Conservation (phyloP, 2,113 vertebrate genomes). For the Hypomesus transpacificus region DNA sequence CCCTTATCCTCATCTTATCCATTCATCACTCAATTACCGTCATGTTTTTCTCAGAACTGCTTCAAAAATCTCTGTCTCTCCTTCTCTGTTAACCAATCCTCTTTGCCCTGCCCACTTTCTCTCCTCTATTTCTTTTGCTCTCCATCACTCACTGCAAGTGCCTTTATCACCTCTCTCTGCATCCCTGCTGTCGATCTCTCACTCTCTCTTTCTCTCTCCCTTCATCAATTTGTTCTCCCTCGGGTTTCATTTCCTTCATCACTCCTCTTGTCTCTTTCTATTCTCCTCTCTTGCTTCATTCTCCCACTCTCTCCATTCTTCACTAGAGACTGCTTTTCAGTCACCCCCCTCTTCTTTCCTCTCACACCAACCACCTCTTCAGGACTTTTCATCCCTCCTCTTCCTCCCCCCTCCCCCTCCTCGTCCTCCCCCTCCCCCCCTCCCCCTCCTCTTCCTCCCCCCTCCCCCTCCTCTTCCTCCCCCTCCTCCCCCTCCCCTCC, state of each 20-base stretch:
- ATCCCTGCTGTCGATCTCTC: not conserved
- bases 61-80: not conserved
- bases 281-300: constrained; percentile 16
- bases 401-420: not conserved
- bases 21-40: no score
- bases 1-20: no score
- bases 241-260: constrained; percentile 26
- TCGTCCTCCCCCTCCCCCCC: no score
- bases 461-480: not conserved
- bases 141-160: not conserved
- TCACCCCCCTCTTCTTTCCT: not conserved
- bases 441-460: not conserved
- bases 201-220: constrained; percentile 1
- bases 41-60: no score
- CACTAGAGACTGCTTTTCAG: not conserved
- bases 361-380: not conserved
- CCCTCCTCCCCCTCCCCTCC: not conserved
- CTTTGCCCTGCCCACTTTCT: no score
- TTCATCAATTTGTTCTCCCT: constrained; percentile 1
- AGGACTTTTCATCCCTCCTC: not conserved
- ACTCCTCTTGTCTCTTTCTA: constrained; percentile 31
- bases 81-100: not conserved
- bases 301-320: not conserved
- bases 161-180: not conserved
- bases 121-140: not conserved